Conservation (phyloP, 2,113 vertebrate species). For the Prionailurus bengalensis region DNA sequence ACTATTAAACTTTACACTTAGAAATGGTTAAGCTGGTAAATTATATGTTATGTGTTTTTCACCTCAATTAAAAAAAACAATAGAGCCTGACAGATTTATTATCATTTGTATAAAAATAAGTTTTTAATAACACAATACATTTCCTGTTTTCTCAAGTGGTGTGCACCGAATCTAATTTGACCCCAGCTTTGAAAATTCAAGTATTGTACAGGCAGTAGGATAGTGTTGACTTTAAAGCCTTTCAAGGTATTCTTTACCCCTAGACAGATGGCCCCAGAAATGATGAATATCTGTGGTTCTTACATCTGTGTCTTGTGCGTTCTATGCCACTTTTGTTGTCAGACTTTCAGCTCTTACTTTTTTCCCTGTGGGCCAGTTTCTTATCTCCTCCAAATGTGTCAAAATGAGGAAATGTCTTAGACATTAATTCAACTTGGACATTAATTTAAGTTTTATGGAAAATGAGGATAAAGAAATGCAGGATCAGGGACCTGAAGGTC, state of each 20-base stretch:
- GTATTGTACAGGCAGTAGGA: background rate
- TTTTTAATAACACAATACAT: background rate
- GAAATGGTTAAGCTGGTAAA: background rate
- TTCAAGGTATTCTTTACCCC: background rate
- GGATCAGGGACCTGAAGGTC: background rate
- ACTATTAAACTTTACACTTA: background rate
- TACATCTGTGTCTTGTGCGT: background rate
- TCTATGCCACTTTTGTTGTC: background rate
- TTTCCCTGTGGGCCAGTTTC: background rate
- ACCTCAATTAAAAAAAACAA: background rate
- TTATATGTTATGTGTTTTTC: background rate
- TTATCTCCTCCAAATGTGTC: background rate
- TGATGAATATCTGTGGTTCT: background rate
- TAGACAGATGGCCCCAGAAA: background rate
- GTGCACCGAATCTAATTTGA: background rate
- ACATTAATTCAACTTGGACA: background rate
- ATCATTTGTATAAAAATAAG: conserved; percentile 44
- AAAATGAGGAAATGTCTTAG: background rate
- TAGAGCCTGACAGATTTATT: background rate
- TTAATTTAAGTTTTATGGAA: background rate
- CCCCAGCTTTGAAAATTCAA: background rate
- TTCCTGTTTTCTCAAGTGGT: background rate
- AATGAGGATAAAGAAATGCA: background rate
- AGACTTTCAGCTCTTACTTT: background rate
- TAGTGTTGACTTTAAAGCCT: background rate